Percentiles rank a stretch among this genome's conserved stretches.
phyloP scores from a whole-genome alignment of 2,888 invertebrate species.

The Acrocera orbiculus region DNA sequence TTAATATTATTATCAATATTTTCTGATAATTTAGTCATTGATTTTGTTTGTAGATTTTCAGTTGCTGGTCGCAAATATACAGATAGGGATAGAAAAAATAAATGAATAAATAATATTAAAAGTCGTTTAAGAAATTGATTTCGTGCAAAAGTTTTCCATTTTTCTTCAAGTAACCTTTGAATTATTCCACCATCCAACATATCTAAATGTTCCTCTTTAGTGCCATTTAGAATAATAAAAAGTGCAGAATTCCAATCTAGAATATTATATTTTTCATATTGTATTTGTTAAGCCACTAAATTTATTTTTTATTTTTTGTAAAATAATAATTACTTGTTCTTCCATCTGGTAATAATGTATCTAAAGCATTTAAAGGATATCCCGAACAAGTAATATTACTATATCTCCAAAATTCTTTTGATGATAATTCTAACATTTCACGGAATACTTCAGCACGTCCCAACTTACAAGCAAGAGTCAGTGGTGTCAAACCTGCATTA shows the following conservation, averaged over 20 bases:
- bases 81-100: constrained; percentile 72
- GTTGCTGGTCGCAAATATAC: constrained; percentile 72
- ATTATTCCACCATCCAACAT: constrained; percentile 99
- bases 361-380: constrained; percentile 89
- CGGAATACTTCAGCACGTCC: constrained; percentile 92
- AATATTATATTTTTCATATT: background rate
- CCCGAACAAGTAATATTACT: constrained; percentile 97
- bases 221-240: constrained; percentile 93
- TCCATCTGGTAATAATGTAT: constrained; percentile 87
- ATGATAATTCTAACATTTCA: constrained; percentile 92
- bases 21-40: constrained; percentile 28
- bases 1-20: constrained; percentile 23
- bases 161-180: constrained; percentile 88
- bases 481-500: constrained; percentile 76
- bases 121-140: constrained; percentile 85
- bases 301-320: background rate
- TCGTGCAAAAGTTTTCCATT: constrained; percentile 97
- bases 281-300: background rate
- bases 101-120: constrained; percentile 69
- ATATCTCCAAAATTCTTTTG: constrained; percentile 95
- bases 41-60: constrained; percentile 19
- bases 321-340: constrained; percentile 56
- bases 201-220: constrained; percentile 93
- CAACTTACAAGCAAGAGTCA: constrained; percentile 90
- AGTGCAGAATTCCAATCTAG: constrained; percentile 96